These are phyloP conservation scores for Pardosa pseudoannulata DNA, from an alignment of 2,888 invertebrate genomes.

Conservation along the genomic window DNA sequence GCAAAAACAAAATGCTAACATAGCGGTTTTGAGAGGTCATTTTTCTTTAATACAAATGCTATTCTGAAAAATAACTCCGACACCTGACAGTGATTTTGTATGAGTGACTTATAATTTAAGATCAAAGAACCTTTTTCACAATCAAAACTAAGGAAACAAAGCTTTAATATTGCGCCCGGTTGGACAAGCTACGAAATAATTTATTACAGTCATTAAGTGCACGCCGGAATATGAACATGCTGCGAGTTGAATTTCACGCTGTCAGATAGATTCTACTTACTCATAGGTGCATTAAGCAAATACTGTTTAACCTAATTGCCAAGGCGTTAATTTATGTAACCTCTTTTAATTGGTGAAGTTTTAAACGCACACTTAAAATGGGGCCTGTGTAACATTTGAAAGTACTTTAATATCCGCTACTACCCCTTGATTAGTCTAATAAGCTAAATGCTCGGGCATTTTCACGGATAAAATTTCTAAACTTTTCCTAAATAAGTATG, in stretches of 20 bases:
- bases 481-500: too few relatives aligned
- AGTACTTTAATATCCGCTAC: conserved; percentile 47
- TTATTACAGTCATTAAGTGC: conserved; percentile 43
- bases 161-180: too few relatives aligned
- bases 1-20: too few relatives aligned
- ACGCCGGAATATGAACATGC: conserved; percentile 38
- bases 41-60: not conserved
- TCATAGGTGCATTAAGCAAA: conserved; percentile 57
- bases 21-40: not conserved
- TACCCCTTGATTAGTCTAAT: conserved; percentile 54
- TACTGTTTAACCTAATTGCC: conserved; percentile 57
- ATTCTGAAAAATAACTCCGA: not conserved
- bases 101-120: not conserved
- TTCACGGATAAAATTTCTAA: conserved; percentile 13
- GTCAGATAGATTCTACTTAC: conserved; percentile 39
- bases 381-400: conserved; percentile 42
- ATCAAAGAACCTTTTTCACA: conserved; percentile 12
- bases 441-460: conserved; percentile 31
- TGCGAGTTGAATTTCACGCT: conserved; percentile 39
- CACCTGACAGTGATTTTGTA: not conserved
- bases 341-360: conserved; percentile 58
- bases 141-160: conserved; percentile 18
- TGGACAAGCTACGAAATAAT: conserved; percentile 40
- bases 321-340: conserved; percentile 61
- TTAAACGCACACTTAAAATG: conserved; percentile 44